phyloP scores from a whole-genome alignment of 2,888 invertebrate species.

The Luffia ferchaultella region DNA sequence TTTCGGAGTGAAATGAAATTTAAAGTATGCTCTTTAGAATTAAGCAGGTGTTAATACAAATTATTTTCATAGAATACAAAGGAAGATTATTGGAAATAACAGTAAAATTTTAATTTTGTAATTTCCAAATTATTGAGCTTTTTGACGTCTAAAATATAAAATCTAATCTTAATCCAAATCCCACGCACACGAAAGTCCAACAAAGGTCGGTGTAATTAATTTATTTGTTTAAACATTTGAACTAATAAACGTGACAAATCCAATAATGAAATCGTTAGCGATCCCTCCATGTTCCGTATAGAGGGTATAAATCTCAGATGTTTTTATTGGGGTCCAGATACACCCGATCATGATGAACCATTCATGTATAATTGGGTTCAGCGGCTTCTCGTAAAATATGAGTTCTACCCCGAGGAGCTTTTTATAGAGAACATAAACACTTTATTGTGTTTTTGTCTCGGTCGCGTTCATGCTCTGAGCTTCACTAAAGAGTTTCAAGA shows the following conservation, averaged over 20 bases:
- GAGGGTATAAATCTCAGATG: conserved; percentile 39
- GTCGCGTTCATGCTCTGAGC: conserved; percentile 24
- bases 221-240: background rate
- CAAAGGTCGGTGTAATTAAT: too few relatives aligned
- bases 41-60: too few relatives aligned
- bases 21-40: too few relatives aligned
- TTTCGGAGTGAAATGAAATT: too few relatives aligned
- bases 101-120: too few relatives aligned
- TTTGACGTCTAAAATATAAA: too few relatives aligned
- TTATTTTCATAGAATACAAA: too few relatives aligned
- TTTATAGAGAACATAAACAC: conserved; percentile 60
- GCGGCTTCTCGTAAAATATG: conserved; percentile 55
- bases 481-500: too few relatives aligned
- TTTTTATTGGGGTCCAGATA: conserved; percentile 52
- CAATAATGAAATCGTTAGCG: background rate
- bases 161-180: too few relatives aligned
- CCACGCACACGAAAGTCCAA: too few relatives aligned
- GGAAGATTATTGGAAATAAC: too few relatives aligned
- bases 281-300: background rate
- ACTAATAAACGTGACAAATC: background rate
- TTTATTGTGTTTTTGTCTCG: conserved; percentile 53
- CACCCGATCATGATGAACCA: conserved; percentile 58
- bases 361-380: conserved; percentile 61
- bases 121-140: too few relatives aligned
- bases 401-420: conserved; percentile 42